These are phyloP conservation scores for Drosophila tani DNA, from an alignment of 1,140 invertebrate genomes.

Conservation along the genomic window DNA sequence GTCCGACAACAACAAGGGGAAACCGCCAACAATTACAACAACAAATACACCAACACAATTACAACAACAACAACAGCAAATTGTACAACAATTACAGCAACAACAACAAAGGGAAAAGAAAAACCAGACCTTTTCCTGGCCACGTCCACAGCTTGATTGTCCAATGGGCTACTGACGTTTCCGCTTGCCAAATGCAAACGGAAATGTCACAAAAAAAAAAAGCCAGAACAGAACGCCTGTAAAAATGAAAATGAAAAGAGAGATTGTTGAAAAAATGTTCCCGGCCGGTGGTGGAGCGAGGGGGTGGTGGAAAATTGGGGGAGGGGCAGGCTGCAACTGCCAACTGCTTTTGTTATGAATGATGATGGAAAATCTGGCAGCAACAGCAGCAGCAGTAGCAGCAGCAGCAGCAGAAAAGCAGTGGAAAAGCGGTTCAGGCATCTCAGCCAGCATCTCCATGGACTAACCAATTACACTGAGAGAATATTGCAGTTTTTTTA, in stretches of 20 bases:
- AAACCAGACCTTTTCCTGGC: slow-evolving; percentile 37
- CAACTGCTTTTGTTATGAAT: slow-evolving; percentile 83
- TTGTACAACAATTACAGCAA: slow-evolving; percentile 18
- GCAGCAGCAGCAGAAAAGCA: slow-evolving; percentile 14
- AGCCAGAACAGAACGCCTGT: slow-evolving; percentile 17
- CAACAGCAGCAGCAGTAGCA: slow-evolving; percentile 58
- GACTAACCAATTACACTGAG: slow-evolving; percentile 36
- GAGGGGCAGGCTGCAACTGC: slow-evolving; percentile 65
- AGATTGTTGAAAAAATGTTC: slow-evolving; percentile 51
- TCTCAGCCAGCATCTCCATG: slow-evolving; percentile 28
- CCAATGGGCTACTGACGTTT: slow-evolving; percentile 79
- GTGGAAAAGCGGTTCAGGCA: slow-evolving; percentile 31
- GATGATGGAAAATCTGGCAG: slow-evolving; percentile 81
- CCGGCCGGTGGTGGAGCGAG: neutral
- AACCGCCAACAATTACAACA: slow-evolving; percentile 20
- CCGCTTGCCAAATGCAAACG: slow-evolving; percentile 81
- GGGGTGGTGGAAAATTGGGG: neutral
- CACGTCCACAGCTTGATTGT: slow-evolving; percentile 75
- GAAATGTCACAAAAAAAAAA: slow-evolving; percentile 69
- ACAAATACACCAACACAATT: slow-evolving; percentile 70
- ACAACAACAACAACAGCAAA: slow-evolving; percentile 14
- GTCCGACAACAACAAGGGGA: slow-evolving; percentile 38
- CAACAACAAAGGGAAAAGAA: slow-evolving; percentile 25
- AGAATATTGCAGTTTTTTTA: neutral
- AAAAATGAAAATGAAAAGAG: slow-evolving; percentile 42